phyloP scores from a whole-genome alignment of 1,140 invertebrate species.

The Contarinia nasturtii region DNA sequence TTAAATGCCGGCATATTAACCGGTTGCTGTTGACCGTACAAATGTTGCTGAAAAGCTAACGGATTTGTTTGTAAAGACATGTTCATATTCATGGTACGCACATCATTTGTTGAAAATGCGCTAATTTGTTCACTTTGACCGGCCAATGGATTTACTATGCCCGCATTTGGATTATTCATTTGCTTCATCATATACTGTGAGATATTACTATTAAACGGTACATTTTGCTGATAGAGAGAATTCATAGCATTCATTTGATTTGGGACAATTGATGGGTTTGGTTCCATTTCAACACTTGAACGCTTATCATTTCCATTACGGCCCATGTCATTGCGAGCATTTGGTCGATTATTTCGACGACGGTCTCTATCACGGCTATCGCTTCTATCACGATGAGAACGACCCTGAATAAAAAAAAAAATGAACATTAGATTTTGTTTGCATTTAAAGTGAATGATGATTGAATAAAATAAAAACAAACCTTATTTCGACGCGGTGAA shows the following conservation, averaged over 20 bases:
- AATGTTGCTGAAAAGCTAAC: no score
- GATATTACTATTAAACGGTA: no score
- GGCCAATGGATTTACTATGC: neutral
- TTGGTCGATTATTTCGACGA: conserved; percentile 22
- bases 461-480: conserved; percentile 9
- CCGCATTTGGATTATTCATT: neutral
- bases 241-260: neutral
- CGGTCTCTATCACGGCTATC: conserved; percentile 27
- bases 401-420: no score
- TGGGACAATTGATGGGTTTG: neutral
- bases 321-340: conserved; percentile 21
- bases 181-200: neutral
- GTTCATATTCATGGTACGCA: no score
- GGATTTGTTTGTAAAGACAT: no score
- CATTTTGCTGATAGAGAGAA: neutral
- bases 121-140: no score
- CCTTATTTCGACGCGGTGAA: conserved; percentile 8
- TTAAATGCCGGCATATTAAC: no score
- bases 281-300: conserved; percentile 13
- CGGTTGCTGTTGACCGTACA: no score
- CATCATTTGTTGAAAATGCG: no score
- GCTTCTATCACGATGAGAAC: conserved; percentile 19
- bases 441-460: neutral
- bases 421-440: no score
- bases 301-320: conserved; percentile 14